phyloP scores from a whole-genome alignment of 2,888 invertebrate species.

The Tortrix viridana region DNA sequence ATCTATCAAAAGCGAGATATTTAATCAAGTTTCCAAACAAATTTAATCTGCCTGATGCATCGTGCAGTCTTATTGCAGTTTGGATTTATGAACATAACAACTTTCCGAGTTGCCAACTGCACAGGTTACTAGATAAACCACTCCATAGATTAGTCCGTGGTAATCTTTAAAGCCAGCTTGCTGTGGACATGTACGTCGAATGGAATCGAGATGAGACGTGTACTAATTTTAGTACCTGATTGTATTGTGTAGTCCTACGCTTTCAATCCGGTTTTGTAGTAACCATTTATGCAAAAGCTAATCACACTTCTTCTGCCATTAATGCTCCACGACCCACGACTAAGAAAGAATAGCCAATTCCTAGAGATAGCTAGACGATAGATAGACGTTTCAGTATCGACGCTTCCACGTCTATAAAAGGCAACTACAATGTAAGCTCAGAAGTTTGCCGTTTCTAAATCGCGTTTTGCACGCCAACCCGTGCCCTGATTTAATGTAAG shows the following conservation, averaged over 20 bases:
- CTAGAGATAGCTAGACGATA: too few relatives aligned
- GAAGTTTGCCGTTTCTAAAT: background rate
- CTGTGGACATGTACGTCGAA: slow-evolving; percentile 12
- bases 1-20: slow-evolving; percentile 47
- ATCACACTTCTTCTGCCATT: too few relatives aligned
- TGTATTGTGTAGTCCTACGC: background rate
- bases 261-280: background rate
- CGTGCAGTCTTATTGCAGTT: slow-evolving; percentile 41
- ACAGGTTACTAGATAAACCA: slow-evolving; percentile 33
- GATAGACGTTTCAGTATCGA: too few relatives aligned
- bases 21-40: slow-evolving; percentile 50
- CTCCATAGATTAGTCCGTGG: slow-evolving; percentile 26
- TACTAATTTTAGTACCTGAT: background rate
- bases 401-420: too few relatives aligned
- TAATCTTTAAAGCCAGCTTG: slow-evolving; percentile 7
- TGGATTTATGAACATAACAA: slow-evolving; percentile 47
- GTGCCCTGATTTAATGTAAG: too few relatives aligned
- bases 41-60: slow-evolving; percentile 53
- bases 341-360: too few relatives aligned
- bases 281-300: too few relatives aligned
- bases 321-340: too few relatives aligned
- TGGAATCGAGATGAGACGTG: background rate
- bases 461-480: too few relatives aligned
- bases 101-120: slow-evolving; percentile 40
- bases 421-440: background rate